Conservation (phyloP, 2,113 vertebrate species). For the Pelecanoides urinatrix region DNA sequence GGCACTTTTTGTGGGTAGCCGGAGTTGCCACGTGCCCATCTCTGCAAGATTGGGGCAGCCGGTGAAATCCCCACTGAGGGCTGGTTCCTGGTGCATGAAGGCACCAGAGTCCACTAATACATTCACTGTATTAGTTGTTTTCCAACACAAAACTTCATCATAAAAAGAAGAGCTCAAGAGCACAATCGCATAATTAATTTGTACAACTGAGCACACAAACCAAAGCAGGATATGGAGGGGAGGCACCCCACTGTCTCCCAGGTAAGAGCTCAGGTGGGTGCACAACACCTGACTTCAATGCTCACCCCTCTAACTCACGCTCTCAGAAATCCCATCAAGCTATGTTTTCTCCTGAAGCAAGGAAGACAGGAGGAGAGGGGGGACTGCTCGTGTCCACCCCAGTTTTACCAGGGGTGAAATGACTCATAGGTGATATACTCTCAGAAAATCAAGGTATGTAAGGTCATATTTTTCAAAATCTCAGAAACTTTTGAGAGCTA, state of each 20-base stretch:
- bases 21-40: accelerated
- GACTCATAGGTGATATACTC: background rate
- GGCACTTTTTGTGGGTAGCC: background rate
- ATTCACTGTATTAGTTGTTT: background rate
- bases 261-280: background rate
- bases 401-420: background rate
- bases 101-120: background rate
- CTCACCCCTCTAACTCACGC: background rate
- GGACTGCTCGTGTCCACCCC: accelerated
- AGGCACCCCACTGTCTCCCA: background rate
- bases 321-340: background rate
- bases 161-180: background rate
- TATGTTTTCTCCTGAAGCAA: background rate
- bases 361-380: background rate
- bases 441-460: background rate
- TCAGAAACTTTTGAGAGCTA: background rate
- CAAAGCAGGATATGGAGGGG: background rate
- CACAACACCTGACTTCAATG: background rate
- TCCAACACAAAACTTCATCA: background rate
- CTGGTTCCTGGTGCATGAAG: background rate
- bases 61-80: background rate
- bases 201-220: background rate
- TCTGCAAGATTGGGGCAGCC: background rate
- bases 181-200: background rate
- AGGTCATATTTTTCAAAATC: background rate